Conservation (phyloP, 2,797 vertebrate species). For the Anguilla megastoma region DNA sequence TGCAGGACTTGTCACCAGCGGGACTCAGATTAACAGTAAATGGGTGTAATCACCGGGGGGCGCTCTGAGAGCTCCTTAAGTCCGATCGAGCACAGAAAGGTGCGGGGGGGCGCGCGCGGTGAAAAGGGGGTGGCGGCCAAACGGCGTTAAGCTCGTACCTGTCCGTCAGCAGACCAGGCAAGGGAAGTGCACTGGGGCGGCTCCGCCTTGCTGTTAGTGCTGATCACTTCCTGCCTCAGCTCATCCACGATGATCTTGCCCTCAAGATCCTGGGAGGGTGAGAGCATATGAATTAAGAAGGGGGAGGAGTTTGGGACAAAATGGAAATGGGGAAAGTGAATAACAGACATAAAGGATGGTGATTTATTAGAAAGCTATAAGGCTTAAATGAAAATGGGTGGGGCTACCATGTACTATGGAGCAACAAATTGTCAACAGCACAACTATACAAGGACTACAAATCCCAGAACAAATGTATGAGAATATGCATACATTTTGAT, state of each 20-base stretch:
- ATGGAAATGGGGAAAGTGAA: background rate
- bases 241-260: constrained; percentile 96
- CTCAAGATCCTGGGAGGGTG: constrained; percentile 81
- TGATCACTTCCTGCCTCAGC: constrained; percentile 94
- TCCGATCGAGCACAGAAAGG: too few relatives aligned
- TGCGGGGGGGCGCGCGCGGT: background rate
- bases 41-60: constrained; percentile 72
- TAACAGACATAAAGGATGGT: background rate
- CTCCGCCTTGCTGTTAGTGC: constrained; percentile 93
- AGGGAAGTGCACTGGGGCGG: constrained; percentile 89
- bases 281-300: background rate
- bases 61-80: background rate
- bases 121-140: background rate
- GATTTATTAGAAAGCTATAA: background rate
- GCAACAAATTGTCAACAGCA: background rate
- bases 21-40: constrained; percentile 72
- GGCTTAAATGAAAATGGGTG: background rate
- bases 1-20: constrained; percentile 77
- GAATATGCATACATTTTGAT: too few relatives aligned
- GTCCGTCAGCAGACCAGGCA: constrained; percentile 95
- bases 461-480: too few relatives aligned
- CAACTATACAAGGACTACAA: too few relatives aligned
- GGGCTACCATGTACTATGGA: background rate
- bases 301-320: background rate
- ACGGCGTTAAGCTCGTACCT: constrained; percentile 69